Evolutionary conservation across 2,113 vertebrate genomes (phyloP), one percentile per base, ranked within the genome.

Genomic region (Pionites leucogaster): DNA sequence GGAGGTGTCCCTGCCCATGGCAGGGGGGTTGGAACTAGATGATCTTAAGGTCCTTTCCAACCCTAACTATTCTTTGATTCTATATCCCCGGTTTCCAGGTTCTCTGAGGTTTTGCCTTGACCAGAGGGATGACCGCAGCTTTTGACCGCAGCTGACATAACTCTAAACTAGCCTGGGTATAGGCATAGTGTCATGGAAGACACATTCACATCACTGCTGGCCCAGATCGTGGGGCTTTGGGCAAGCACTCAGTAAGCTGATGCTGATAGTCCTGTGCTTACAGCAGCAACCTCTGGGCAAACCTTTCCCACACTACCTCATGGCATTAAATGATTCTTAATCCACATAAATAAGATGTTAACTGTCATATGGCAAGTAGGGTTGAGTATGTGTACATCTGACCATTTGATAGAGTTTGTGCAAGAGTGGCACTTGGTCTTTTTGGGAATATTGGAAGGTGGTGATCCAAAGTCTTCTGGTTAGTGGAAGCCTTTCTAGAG

Each of bases 121-220:
- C 18, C 59, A 39, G 35, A 53, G 16, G 44, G 11, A 18, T 62
- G n/a, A n/a, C 17, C 42, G 13, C 53, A 74, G 53, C 41, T 68
- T 62, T 78, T 68, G 42, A 64, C 42, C 10, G 16, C 14, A 11
- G 24, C 50, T 70, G 35, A 55, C 5, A 6, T 57, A 86, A 24
- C 17, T n/a, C 31, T 63, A 37, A 60, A 53, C 17, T 33, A 29
- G 42, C 13, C 23, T 53, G 16, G 22, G 19, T 78, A 39, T 23
- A 57, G 42, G 25, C 29, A 22, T 33, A 1, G 3, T 28, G 25
- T 57, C 33, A 11, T 7, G 41, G 41, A 33, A 39, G 15, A 83
- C 35, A 13, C 49, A 33, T 31, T 68, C 6, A 27, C 0, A 1
- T 46, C 24, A 31, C 20, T 0, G 1, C 14, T 28, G 37, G 19